These are phyloP conservation scores for Diuraphis noxia DNA, from an alignment of 1,140 invertebrate genomes.

Conservation along the genomic window DNA sequence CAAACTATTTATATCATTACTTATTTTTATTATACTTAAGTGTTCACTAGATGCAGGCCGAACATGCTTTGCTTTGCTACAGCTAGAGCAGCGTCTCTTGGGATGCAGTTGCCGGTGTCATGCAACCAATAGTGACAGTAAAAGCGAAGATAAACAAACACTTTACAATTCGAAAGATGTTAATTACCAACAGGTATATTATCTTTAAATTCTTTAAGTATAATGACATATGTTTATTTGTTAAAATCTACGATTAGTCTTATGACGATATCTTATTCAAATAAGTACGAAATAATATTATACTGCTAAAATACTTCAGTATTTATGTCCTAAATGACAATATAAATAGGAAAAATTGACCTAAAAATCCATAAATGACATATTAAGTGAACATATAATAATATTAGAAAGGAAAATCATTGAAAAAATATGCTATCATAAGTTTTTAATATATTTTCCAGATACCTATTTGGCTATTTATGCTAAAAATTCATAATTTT, in stretches of 20 bases:
- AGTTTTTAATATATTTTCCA: neutral
- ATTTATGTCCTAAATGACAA: neutral
- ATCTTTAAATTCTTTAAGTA: neutral
- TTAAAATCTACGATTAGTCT: no score
- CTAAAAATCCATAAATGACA: neutral
- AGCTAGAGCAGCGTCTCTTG: neutral
- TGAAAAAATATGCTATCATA: no score
- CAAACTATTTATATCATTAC: neutral
- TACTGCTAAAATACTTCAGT: neutral
- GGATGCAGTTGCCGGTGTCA: neutral
- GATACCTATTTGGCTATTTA: no score
- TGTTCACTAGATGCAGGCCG: constrained; percentile 34
- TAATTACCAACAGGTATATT: neutral
- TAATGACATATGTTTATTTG: neutral
- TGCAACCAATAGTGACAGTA: neutral
- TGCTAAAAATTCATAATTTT: neutral
- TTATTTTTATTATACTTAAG: neutral
- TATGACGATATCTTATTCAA: neutral
- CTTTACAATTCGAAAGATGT: neutral
- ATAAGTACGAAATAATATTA: neutral
- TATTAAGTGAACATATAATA: neutral
- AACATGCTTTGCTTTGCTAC: constrained; percentile 21
- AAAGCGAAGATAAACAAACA: neutral
- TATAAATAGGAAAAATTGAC: neutral
- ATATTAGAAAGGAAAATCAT: no score